Conservation (phyloP, 2,113 vertebrate genomes). For the Numida meleagris region DNA sequence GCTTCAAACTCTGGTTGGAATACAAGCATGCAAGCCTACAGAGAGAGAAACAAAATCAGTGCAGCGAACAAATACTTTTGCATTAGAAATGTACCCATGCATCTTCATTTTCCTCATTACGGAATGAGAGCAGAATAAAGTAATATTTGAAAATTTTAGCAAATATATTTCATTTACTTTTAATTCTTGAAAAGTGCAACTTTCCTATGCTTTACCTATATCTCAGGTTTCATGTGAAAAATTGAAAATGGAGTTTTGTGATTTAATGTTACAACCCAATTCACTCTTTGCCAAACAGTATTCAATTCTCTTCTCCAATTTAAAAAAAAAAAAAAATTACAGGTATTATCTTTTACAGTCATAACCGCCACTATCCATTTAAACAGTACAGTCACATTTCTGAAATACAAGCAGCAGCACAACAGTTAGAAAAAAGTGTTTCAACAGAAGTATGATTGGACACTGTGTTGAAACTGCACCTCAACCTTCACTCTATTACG, state of each 20-base stretch:
- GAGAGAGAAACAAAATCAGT: background rate
- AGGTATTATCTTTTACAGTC: background rate
- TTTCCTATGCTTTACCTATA: background rate
- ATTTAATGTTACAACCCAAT: background rate
- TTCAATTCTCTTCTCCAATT: background rate
- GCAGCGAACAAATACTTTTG: background rate
- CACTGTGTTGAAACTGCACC: background rate
- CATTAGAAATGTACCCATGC: background rate
- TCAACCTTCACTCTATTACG: background rate
- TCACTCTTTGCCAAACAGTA: background rate
- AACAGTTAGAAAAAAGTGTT: background rate
- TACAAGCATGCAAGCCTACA: slow-evolving; percentile 88
- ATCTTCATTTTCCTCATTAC: background rate
- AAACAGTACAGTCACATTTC: background rate
- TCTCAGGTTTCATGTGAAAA: background rate
- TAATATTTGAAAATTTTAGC: background rate
- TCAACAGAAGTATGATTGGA: background rate
- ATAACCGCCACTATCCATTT: slow-evolving; percentile 2
- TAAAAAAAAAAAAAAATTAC: background rate
- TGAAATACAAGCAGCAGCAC: background rate
- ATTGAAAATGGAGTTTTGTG: background rate
- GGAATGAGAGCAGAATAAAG: background rate
- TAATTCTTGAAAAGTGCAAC: background rate
- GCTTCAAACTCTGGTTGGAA: slow-evolving; percentile 85
- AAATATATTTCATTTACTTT: background rate